These are phyloP conservation scores for Brachypterus glaber DNA, from an alignment of 2,888 invertebrate genomes.

Conservation along the genomic window DNA sequence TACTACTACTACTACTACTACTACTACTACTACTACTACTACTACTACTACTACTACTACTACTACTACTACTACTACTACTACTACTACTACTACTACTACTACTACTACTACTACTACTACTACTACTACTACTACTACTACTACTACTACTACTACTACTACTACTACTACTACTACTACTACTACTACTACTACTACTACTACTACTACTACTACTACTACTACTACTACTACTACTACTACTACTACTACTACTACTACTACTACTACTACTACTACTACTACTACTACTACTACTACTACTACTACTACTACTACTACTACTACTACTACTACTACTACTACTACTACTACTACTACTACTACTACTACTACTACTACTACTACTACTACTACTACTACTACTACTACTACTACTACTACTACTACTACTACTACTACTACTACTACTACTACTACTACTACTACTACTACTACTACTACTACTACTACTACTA, in stretches of 20 bases:
- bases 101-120: slow-evolving; percentile 2
- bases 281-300: slow-evolving; percentile 9
- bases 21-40: slow-evolving; percentile 2
- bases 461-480: slow-evolving; percentile 9
- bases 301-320: slow-evolving; percentile 5
- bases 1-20: slow-evolving; percentile 2
- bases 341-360: slow-evolving; percentile 9
- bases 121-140: slow-evolving; percentile 2
- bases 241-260: slow-evolving; percentile 9
- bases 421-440: slow-evolving; percentile 9
- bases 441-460: slow-evolving; percentile 9
- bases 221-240: slow-evolving; percentile 5
- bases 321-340: slow-evolving; percentile 9
- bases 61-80: slow-evolving; percentile 2
- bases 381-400: slow-evolving; percentile 9
- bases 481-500: slow-evolving; percentile 9
- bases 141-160: slow-evolving; percentile 2
- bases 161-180: slow-evolving; percentile 2
- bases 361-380: slow-evolving; percentile 9
- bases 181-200: slow-evolving; percentile 2
- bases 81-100: slow-evolving; percentile 2
- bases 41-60: slow-evolving; percentile 2
- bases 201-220: too few species aligned
- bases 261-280: slow-evolving; percentile 9
- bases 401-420: slow-evolving; percentile 9